Conservation (phyloP, 2,797 vertebrate genomes). For the Triplophysa yarkandensis region DNA sequence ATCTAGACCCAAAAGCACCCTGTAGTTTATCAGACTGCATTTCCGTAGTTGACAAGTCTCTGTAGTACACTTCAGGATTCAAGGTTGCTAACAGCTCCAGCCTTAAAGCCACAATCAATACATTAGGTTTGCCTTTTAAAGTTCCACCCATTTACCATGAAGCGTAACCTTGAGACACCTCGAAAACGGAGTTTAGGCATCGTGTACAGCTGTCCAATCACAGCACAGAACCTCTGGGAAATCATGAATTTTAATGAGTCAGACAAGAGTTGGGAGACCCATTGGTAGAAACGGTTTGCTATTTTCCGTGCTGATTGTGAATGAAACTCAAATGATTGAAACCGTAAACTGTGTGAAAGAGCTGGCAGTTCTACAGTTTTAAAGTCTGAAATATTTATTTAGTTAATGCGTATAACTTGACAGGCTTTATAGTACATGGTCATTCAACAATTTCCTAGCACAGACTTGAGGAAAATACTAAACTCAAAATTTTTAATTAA, state of each 20-base stretch:
- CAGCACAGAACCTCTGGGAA: slow-evolving; percentile 4
- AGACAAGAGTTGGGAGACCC: neutral
- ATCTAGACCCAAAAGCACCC: slow-evolving; percentile 14
- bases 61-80: slow-evolving; percentile 55
- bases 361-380: neutral
- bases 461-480: too few relatives aligned
- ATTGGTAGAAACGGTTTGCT: slow-evolving; percentile 18
- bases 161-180: slow-evolving; percentile 66
- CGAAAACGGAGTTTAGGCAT: slow-evolving; percentile 37
- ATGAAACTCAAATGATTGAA: slow-evolving; percentile 43
- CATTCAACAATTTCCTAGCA: too few relatives aligned
- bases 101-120: slow-evolving; percentile 69
- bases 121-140: slow-evolving; percentile 59
- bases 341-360: neutral
- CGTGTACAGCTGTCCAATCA: slow-evolving; percentile 15
- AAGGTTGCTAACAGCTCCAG: slow-evolving; percentile 66
- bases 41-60: slow-evolving; percentile 54
- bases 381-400: neutral
- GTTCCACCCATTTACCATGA: slow-evolving; percentile 53
- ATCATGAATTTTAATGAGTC: slow-evolving; percentile 9
- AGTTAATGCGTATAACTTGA: too few relatives aligned
- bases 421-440: too few relatives aligned
- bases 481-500: too few relatives aligned
- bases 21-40: slow-evolving; percentile 51
- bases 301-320: slow-evolving; percentile 51